A percentile compares a stretch with the other conserved stretches of the same genome.
These are phyloP conservation scores for Patella pellucida DNA, from an alignment of 2,888 invertebrate species.

Conservation along the genomic window DNA sequence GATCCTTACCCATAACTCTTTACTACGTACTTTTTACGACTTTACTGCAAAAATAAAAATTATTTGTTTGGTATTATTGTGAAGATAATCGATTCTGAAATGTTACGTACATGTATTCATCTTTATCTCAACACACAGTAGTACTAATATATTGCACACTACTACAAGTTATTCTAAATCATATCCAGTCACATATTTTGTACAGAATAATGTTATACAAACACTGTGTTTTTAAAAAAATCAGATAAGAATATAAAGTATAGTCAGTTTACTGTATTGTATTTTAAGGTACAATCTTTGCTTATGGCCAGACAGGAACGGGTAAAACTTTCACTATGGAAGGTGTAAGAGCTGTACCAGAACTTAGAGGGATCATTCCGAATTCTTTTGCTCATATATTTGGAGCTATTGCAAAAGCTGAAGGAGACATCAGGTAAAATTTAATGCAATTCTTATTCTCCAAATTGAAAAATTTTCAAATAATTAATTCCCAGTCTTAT, in stretches of 20 bases:
- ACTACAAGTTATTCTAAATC: too few relatives aligned
- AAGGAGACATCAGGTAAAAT: conserved; percentile 87
- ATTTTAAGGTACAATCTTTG: conserved; percentile 75
- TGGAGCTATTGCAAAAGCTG: conserved; percentile 94
- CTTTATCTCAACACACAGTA: too few relatives aligned
- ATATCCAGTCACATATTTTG: background rate
- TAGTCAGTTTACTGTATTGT: conserved; percentile 2
- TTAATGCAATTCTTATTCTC: background rate
- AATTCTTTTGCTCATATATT: conserved; percentile 99
- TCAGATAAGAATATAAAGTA: background rate
- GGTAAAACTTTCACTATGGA: conserved; percentile 99
- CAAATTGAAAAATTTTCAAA: background rate
- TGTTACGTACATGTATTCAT: too few relatives aligned
- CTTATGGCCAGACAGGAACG: conserved; percentile 84
- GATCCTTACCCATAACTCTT: too few relatives aligned
- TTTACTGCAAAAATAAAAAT: too few relatives aligned
- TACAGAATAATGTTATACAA: background rate
- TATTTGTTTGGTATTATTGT: too few relatives aligned
- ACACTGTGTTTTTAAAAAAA: background rate
- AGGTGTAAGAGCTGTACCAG: conserved; percentile 87
- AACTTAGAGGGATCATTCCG: conserved; percentile 95
- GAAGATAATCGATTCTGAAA: too few relatives aligned
- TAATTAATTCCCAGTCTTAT: background rate
- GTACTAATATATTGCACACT: too few relatives aligned
- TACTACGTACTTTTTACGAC: too few relatives aligned